Evolutionary conservation across 2,888 invertebrate genomes (phyloP).

Genomic region (Tupiocoris notatus): DNA sequence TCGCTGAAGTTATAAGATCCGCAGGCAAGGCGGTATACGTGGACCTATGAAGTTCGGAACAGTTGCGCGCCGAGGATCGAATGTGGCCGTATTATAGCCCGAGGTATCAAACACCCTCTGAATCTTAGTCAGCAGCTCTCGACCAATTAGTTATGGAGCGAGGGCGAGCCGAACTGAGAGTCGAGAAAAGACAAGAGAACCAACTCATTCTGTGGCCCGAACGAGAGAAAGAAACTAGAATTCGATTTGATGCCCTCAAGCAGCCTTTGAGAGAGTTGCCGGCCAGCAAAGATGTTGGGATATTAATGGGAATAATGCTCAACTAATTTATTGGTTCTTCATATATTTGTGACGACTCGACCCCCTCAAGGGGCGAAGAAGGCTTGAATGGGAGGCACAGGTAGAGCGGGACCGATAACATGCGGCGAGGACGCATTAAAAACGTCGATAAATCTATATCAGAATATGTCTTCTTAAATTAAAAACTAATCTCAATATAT

Average conservation of each 20-base stretch:
- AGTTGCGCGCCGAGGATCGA: too few relatives aligned
- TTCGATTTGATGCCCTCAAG: conserved; percentile 36
- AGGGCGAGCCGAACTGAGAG: conserved; percentile 5
- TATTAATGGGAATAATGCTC: conserved; percentile 35
- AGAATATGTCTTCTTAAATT: conserved; percentile 35
- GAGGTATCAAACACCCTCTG: background rate
- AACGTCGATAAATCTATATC: conserved; percentile 34
- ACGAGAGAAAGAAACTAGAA: background rate
- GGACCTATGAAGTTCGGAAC: background rate
- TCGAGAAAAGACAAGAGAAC: background rate
- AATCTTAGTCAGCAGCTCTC: conserved; percentile 26
- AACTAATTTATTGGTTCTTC: conserved; percentile 32
- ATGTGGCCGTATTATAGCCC: background rate
- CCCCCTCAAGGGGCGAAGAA: background rate
- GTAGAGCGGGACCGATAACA: background rate
- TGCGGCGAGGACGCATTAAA: conserved; percentile 29
- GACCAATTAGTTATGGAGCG: conserved; percentile 35
- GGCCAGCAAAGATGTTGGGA: conserved; percentile 29
- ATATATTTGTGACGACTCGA: conserved; percentile 20
- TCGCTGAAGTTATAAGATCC: background rate
- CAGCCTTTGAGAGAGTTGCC: background rate
- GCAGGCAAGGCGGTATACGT: background rate
- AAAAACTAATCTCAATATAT: conserved; percentile 38
- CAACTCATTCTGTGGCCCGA: background rate
- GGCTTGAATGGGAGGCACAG: background rate